Conservation (phyloP, 2,888 invertebrate species). For the Drosophila trichaetosa region DNA sequence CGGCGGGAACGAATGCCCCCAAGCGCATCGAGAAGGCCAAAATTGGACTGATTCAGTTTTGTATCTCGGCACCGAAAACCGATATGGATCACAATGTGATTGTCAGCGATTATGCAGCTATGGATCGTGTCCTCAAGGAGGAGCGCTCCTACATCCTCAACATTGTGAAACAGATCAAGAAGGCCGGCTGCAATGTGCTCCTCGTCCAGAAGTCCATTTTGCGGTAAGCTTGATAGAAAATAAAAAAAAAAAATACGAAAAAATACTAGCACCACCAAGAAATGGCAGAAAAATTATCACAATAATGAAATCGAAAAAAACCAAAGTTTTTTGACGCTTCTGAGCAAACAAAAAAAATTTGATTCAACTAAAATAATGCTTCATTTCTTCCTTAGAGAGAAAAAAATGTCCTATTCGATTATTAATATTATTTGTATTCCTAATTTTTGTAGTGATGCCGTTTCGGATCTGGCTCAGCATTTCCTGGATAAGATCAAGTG, state of each 20-base stretch:
- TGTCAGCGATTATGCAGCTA: slow-evolving; percentile 99
- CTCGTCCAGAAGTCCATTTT: slow-evolving; percentile 93
- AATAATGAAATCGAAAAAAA: no score
- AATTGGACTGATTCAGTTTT: slow-evolving; percentile 99
- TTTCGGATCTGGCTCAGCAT: slow-evolving; percentile 98
- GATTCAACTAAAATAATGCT: no score
- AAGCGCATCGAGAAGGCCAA: slow-evolving; percentile 98
- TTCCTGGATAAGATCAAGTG: slow-evolving; percentile 99
- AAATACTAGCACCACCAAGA: no score
- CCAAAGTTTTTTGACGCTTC: no score
- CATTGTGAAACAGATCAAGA: slow-evolving; percentile 99
- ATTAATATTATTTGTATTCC: no score
- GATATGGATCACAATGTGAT: slow-evolving; percentile 99
- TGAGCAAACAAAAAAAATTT: no score
- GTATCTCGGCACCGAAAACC: slow-evolving; percentile 99
- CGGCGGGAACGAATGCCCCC: slow-evolving; percentile 95
- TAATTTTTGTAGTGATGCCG: slow-evolving; percentile 91
- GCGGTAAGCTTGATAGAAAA: slow-evolving; percentile 86
- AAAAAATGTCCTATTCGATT: no score
- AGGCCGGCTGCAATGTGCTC: slow-evolving; percentile 98
- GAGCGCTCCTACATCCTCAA: slow-evolving; percentile 99
- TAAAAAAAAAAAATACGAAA: no score
- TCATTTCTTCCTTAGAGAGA: no score
- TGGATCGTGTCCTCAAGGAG: slow-evolving; percentile 99
- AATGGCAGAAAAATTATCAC: no score